Percentiles rank a stretch among this genome's conserved stretches.
Evolutionary conservation across 2,797 vertebrate species (phyloP).

Genomic region (Apogon hyalosoma): DNA sequence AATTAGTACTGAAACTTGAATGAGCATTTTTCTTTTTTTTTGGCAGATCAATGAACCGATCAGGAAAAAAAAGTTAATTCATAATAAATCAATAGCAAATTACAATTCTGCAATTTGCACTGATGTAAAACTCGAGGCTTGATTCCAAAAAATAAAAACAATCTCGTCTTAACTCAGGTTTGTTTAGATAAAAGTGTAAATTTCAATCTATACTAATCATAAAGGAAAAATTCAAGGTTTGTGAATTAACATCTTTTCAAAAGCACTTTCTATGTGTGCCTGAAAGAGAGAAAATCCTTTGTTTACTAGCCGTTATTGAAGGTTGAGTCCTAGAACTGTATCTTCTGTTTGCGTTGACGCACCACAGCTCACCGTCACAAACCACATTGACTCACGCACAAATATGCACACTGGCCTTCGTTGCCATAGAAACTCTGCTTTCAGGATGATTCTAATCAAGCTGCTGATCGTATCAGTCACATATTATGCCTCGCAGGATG

Average conservation of each 20-base stretch:
- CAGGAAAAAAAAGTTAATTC: too few relatives aligned
- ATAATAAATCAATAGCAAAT: too few relatives aligned
- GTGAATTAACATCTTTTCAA: constrained; percentile 5
- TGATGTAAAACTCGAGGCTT: too few relatives aligned
- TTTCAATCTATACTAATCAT: neutral
- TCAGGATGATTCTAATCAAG: constrained; percentile 68
- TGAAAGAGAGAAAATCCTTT: constrained; percentile 16
- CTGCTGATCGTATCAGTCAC: constrained; percentile 50
- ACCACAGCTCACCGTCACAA: constrained; percentile 38
- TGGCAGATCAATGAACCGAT: too few relatives aligned
- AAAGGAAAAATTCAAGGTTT: neutral
- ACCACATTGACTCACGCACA: constrained; percentile 36
- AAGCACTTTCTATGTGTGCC: neutral
- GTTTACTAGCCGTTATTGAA: constrained; percentile 57
- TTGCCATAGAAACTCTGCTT: constrained; percentile 83
- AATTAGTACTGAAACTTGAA: too few relatives aligned
- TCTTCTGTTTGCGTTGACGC: constrained; percentile 43
- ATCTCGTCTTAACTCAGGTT: too few relatives aligned
- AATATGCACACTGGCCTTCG: constrained; percentile 63
- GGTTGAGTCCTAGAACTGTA: constrained; percentile 52
- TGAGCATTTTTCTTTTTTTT: too few relatives aligned
- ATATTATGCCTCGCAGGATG: constrained; percentile 20
- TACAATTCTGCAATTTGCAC: too few relatives aligned
- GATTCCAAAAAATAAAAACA: too few relatives aligned
- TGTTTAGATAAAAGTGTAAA: neutral